These are phyloP conservation scores for Xenopus tropicalis DNA, from an alignment of 2,113 vertebrate genomes.

Conservation along the genomic window DNA sequence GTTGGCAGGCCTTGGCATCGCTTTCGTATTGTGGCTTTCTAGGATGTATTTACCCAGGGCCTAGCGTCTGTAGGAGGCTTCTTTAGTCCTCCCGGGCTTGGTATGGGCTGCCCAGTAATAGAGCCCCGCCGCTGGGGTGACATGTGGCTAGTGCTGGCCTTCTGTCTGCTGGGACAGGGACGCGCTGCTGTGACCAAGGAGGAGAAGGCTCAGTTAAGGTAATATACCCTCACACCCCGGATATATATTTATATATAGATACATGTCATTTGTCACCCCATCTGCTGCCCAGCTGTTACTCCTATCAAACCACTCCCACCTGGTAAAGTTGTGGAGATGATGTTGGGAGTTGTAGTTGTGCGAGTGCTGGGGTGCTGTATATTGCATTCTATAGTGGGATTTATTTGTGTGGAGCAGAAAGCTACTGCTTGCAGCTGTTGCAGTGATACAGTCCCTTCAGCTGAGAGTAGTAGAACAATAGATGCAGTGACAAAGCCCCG, in stretches of 20 bases:
- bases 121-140: neutral
- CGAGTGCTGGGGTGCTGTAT: too few relatives aligned
- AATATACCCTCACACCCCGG: neutral
- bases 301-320: too few relatives aligned
- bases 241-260: neutral
- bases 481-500: too few relatives aligned
- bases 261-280: too few relatives aligned
- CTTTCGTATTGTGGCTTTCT: neutral
- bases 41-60: neutral
- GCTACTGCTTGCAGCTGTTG: too few relatives aligned
- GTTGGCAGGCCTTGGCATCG: neutral
- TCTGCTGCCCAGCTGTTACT: too few relatives aligned
- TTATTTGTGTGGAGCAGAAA: too few relatives aligned
- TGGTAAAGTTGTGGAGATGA: too few relatives aligned
- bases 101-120: constrained; percentile 2
- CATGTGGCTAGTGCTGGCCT: constrained; percentile 6
- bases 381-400: too few relatives aligned
- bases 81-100: neutral
- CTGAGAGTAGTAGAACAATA: too few relatives aligned
- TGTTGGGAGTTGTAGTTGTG: too few relatives aligned
- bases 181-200: constrained; percentile 26
- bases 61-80: neutral
- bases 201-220: constrained; percentile 35
- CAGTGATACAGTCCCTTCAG: too few relatives aligned
- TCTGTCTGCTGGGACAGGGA: neutral